Evolutionary conservation across 2,113 vertebrate genomes (phyloP), one percentile per base, ranked within the genome.

Genomic region (Mustela lutreola): DNA sequence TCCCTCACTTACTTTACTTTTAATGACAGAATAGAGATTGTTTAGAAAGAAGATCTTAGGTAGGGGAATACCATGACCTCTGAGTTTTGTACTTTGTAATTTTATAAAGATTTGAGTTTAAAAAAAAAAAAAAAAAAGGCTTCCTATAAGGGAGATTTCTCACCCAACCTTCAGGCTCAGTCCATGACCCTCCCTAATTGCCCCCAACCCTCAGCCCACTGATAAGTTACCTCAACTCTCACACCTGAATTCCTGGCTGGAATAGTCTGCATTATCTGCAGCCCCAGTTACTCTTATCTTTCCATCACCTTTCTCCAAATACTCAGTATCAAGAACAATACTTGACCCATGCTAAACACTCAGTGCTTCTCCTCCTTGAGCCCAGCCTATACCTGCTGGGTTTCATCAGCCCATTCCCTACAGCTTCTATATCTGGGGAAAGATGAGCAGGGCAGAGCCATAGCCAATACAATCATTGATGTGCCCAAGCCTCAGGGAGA

Each of bases 21-120:
- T 76, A 91, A 88, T 67, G 48, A 91, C 16, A 95, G 36, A 81
- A 94, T 2, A 62, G 18, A 26, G 45, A 45, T 58, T 85, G 26
- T 76, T 95, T 82, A 95, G 36, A 83, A 87, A 91, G 16, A 90
- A 28, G 28, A 36, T 81, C 39, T 70, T 86, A 90, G 8, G 21
- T 62, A 70, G 76, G 36, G 48, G 18, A 92, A 73, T 79, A 80
- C 4, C 31, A 80, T 60, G 31, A 11, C 36, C 58, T 87, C 33
- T 78, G 60, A 7, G 0, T 87, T 94, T 62, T 91, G 14, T 71
- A 58, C 36, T 53, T 94, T 71, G 22, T 36, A 67, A 91, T 83
- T 91, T 83, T 71, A 83, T 53, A 87, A 89, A 91, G n/a, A 75
- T 75, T 24, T 90, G n/a, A 85, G n/a, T 42, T 48, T 73, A 19